Evolutionary conservation across 2,888 invertebrate species (phyloP).

Genomic region (Nephrotoma flavescens): DNA sequence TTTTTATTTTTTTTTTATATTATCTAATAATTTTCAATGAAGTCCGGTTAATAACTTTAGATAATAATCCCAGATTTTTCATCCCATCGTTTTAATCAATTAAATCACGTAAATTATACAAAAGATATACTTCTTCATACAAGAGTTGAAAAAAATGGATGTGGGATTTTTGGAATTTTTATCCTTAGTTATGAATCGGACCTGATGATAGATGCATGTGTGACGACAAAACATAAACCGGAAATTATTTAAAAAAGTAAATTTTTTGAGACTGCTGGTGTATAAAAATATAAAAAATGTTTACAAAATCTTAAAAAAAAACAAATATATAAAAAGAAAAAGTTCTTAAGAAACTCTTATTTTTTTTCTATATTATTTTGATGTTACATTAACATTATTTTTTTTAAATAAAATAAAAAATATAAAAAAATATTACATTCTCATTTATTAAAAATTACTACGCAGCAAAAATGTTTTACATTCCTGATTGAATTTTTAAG

Average conservation of each 20-base stretch:
- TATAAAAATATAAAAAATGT: neutral
- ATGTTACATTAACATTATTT: neutral
- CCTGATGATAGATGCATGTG: neutral
- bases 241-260: neutral
- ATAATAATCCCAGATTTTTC: too few species aligned
- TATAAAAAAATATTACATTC: neutral
- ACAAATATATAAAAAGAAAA: neutral
- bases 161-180: too few species aligned
- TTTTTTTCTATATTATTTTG: neutral
- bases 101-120: too few species aligned
- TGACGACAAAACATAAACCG: neutral
- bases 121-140: too few species aligned
- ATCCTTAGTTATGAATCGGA: neutral
- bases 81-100: too few species aligned
- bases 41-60: too few species aligned
- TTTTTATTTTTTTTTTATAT: neutral
- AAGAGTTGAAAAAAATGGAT: too few species aligned
- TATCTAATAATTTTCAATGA: neutral
- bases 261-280: neutral
- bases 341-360: neutral
- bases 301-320: neutral
- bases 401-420: neutral
- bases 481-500: neutral
- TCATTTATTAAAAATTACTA: neutral
- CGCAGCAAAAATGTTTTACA: neutral